A percentile compares a stretch with the other conserved stretches of the same genome.
phyloP scores from a whole-genome alignment of 2,888 invertebrate species.

The Coronaproctus castanopsis region DNA sequence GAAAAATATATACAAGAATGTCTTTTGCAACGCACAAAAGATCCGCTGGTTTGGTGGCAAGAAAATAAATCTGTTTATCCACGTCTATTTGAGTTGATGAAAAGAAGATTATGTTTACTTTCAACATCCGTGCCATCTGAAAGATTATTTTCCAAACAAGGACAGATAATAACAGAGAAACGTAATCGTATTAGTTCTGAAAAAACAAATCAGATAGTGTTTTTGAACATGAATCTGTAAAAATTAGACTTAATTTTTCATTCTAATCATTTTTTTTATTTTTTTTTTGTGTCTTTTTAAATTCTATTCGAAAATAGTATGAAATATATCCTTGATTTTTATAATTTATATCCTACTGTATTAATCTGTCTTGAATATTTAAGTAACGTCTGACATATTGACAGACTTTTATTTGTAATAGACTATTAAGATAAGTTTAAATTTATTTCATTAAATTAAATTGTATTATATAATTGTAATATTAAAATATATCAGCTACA shows the following conservation, averaged over 20 bases:
- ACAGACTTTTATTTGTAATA: no score
- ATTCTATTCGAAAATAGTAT: no score
- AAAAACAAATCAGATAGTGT: constrained; percentile 17
- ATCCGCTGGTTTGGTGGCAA: constrained; percentile 19
- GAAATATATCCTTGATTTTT: no score
- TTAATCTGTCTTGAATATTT: no score
- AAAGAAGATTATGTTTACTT: constrained; percentile 17
- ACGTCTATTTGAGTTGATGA: constrained; percentile 17
- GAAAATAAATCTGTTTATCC: constrained; percentile 17
- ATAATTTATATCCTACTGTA: no score
- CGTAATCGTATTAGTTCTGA: constrained; percentile 18
- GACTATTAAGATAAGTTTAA: no score
- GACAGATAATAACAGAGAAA: constrained; percentile 18
- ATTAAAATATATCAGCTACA: no score
- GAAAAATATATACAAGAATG: constrained; percentile 17
- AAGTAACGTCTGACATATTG: no score
- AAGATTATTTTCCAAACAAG: constrained; percentile 21
- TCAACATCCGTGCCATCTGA: constrained; percentile 22
- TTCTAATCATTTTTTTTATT: neutral
- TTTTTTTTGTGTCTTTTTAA: neutral
- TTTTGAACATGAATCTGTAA: constrained; percentile 16
- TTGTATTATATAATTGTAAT: no score
- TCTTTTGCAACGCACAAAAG: constrained; percentile 11
- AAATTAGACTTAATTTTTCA: neutral
- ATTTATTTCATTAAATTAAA: no score